These are phyloP conservation scores for Galeruca laticollis DNA, from an alignment of 2,888 invertebrate species.

Conservation along the genomic window DNA sequence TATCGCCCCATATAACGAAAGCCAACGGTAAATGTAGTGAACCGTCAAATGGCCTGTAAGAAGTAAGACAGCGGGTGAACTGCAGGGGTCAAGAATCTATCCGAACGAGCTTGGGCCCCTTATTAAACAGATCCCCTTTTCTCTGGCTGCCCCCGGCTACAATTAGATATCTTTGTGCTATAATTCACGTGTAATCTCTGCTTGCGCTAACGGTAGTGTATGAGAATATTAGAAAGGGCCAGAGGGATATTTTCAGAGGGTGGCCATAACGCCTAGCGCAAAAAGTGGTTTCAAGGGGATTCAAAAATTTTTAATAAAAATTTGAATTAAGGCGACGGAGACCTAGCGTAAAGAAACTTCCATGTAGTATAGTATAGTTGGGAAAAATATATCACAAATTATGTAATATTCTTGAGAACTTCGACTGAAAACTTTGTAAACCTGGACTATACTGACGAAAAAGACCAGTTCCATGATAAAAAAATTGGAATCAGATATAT, in stretches of 20 bases:
- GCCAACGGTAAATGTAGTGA: constrained; percentile 64
- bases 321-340: not conserved
- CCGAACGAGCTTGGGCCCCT: not conserved
- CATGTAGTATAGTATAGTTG: too few relatives aligned
- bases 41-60: constrained; percentile 67
- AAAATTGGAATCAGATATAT: too few relatives aligned
- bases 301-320: not conserved
- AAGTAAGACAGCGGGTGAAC: constrained; percentile 50
- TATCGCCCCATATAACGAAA: constrained; percentile 61
- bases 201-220: constrained; percentile 48
- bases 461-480: too few relatives aligned
- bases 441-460: too few relatives aligned
- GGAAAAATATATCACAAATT: too few relatives aligned
- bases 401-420: too few relatives aligned
- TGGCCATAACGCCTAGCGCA: not conserved
- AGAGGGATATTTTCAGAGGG: constrained; percentile 16
- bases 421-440: too few relatives aligned
- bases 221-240: constrained; percentile 21
- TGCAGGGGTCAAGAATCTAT: constrained; percentile 61
- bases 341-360: too few relatives aligned
- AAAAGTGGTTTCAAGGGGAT: not conserved
- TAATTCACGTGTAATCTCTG: constrained; percentile 74
- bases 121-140: constrained; percentile 48
- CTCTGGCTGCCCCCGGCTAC: constrained; percentile 58
- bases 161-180: constrained; percentile 71